Evolutionary conservation across 2,888 invertebrate species (phyloP).

Genomic region (Empis stercorea): DNA sequence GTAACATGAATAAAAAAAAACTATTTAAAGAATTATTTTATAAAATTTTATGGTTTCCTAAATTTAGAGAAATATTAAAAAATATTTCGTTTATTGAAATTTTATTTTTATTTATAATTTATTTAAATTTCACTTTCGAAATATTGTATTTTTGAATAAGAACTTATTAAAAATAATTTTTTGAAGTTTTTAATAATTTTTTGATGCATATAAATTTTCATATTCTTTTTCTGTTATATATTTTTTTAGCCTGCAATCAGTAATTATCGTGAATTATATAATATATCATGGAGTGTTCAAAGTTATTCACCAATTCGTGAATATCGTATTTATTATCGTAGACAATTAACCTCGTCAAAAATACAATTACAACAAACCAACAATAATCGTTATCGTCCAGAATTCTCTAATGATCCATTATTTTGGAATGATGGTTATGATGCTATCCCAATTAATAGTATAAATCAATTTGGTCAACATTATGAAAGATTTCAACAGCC

Average conservation of each 20-base stretch:
- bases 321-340: slow-evolving; percentile 39
- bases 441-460: background rate
- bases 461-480: background rate
- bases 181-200: too few species aligned
- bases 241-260: slow-evolving; percentile 29
- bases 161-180: too few species aligned
- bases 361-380: too few species aligned
- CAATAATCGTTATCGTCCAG: slow-evolving; percentile 1
- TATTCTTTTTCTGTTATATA: too few species aligned
- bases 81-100: background rate
- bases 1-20: slow-evolving; percentile 1
- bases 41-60: too few species aligned
- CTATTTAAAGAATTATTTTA: too few species aligned
- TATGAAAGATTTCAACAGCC: too few species aligned
- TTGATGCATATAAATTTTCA: too few species aligned
- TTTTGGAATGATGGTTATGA: background rate
- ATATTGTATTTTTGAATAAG: too few species aligned
- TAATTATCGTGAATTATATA: slow-evolving; percentile 38
- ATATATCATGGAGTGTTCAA: slow-evolving; percentile 41
- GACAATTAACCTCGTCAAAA: slow-evolving; percentile 21
- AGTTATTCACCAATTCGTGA: slow-evolving; percentile 41
- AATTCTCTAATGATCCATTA: slow-evolving; percentile 3
- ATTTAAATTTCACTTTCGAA: too few species aligned
- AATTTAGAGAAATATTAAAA: too few species aligned
- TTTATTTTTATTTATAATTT: too few species aligned